Base-by-base conservation (phyloP, 1,140 invertebrate species). In the Oedothorax gibbosus region DNA sequence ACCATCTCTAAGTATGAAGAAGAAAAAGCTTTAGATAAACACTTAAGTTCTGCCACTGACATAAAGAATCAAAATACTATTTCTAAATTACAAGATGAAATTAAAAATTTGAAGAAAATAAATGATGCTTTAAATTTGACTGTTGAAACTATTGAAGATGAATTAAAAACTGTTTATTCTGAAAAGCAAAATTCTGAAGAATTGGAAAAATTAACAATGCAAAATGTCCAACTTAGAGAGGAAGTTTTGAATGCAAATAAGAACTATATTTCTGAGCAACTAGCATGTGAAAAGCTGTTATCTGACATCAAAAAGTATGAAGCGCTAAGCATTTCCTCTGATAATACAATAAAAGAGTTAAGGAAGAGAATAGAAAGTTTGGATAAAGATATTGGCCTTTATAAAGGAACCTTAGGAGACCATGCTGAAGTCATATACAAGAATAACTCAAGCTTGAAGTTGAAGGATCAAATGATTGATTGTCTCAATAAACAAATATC, bases 31-130 rank as follows among this genome's bases (percentile, higher is more conserved):
- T 12, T 71, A 53, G 12, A 71, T 18, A 15, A 54, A 53, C 66
- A 69, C 12, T 11, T 69, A 35, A 35, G 35, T 35, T 35, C 35
- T 35, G 9, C 18, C 49, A 14, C 20, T 21, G 50, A 15, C 35
- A 35, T 18, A 71, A 71, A 71, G n/a, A 49, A 53, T 71, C 69
- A 71, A 71, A 71, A 54, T 71, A 53, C 57, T 12, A 75, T 75
- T 49, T 35, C 21, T 56, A 51, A 75, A 60, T n/a, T 75, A 14
- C 72, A 75, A 15, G 15, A 12, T 20, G 15, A 75, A 57, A 14
- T 75, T 18, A n/a, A 75, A n/a, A 57, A 53, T 20, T 56, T 75
- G 9, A 73, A 56, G 7, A 73, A 57, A 20, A 54, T 20, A 9
- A 73, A 73, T 57, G 53, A 73, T 56, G 54, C 71, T 20, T 57